Conservation (phyloP, 2,888 invertebrate species). For the Galerucella nymphaeae region DNA sequence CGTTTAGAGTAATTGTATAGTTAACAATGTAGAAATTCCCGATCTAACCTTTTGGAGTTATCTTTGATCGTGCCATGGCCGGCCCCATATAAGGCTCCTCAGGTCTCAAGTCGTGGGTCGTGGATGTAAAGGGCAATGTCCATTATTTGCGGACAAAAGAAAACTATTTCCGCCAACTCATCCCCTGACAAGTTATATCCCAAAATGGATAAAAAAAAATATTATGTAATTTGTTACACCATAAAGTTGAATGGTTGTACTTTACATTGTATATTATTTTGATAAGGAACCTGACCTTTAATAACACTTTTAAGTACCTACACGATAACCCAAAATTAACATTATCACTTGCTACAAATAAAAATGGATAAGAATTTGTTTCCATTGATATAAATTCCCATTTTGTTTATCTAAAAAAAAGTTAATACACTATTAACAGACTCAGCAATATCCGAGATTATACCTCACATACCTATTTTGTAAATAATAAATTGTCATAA, state of each 20-base stretch:
- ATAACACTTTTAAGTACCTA: not conserved
- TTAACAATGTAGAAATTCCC: conserved; percentile 33
- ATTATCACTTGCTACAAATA: not conserved
- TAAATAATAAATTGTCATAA: too few relatives aligned
- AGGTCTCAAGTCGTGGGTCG: conserved; percentile 8
- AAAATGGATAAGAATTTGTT: not conserved
- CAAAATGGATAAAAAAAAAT: too few relatives aligned
- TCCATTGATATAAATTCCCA: not conserved
- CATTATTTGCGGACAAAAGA: conserved; percentile 11
- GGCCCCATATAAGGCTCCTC: conserved; percentile 13
- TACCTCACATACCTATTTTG: too few relatives aligned
- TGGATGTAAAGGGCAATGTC: conserved; percentile 13
- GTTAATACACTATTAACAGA: too few relatives aligned
- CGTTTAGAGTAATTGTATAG: conserved; percentile 32
- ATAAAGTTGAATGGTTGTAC: too few relatives aligned
- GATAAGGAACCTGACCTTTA: not conserved
- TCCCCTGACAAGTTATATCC: not conserved
- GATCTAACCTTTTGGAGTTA: conserved; percentile 29
- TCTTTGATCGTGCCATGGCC: conserved; percentile 25
- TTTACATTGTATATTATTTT: not conserved
- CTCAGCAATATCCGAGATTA: too few relatives aligned
- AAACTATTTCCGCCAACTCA: not conserved
- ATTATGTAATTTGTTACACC: too few relatives aligned
- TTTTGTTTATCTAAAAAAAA: too few relatives aligned
- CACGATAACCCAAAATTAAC: not conserved